Conservation (phyloP, 2,797 vertebrate genomes). For the Aplochiton taeniatus region DNA sequence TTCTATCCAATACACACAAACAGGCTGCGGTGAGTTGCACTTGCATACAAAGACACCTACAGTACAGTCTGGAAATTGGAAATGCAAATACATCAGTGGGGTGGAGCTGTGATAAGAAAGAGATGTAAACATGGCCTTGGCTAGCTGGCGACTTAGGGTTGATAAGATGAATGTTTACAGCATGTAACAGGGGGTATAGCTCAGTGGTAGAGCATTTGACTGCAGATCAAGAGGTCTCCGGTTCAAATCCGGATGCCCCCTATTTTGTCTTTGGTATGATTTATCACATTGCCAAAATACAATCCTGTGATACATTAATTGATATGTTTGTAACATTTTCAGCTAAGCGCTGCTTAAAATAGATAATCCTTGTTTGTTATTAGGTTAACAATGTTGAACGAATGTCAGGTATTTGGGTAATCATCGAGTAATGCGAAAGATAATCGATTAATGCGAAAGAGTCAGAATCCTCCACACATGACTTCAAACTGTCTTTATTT, state of each 20-base stretch:
- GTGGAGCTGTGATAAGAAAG: not conserved
- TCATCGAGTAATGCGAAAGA: too few relatives aligned
- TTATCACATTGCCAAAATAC: constrained; percentile 28
- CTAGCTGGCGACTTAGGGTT: not conserved
- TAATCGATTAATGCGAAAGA: too few relatives aligned
- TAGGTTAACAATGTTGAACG: too few relatives aligned
- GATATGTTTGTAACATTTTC: not conserved
- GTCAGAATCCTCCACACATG: not conserved
- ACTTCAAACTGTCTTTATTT: constrained; percentile 2
- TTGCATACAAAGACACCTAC: constrained; percentile 1
- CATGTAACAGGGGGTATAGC: constrained; percentile 68
- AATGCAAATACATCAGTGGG: too few relatives aligned
- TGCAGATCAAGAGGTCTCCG: constrained; percentile 73
- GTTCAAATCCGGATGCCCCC: constrained; percentile 49
- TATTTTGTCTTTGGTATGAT: not conserved
- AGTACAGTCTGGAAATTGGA: too few relatives aligned
- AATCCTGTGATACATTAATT: not conserved
- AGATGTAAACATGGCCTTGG: not conserved
- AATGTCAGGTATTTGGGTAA: too few relatives aligned
- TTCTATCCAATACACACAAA: constrained; percentile 88
- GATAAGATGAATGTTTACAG: not conserved
- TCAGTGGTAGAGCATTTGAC: constrained; percentile 75
- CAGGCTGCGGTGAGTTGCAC: constrained; percentile 85
- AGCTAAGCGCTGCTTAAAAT: too few relatives aligned
- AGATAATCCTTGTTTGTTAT: too few relatives aligned